Evolutionary conservation across 2,888 invertebrate species (phyloP).

Genomic region (Ormia ochracea): DNA sequence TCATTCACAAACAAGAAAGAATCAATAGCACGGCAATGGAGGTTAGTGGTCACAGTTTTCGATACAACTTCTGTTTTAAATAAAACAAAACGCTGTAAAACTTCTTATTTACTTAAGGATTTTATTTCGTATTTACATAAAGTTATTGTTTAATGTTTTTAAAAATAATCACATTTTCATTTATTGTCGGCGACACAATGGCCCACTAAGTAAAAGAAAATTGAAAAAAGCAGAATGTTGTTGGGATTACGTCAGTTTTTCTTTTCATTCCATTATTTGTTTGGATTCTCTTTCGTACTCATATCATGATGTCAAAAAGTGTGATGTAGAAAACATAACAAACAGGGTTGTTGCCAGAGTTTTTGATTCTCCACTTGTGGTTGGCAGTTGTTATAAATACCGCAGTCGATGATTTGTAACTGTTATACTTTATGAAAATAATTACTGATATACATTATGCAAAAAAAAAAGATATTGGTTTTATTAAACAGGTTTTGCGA

Average conservation of each 20-base stretch:
- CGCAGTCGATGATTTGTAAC: too few species aligned
- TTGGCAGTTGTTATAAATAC: too few species aligned
- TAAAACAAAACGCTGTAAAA: not conserved
- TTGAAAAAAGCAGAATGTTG: conserved; percentile 26
- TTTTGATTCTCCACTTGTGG: not conserved
- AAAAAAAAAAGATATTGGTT: too few species aligned
- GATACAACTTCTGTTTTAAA: not conserved
- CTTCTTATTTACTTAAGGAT: not conserved
- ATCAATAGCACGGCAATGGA: conserved; percentile 26
- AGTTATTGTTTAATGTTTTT: not conserved
- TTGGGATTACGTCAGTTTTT: conserved; percentile 66
- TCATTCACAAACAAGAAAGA: not conserved
- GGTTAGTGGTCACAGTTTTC: conserved; percentile 23
- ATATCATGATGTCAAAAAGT: not conserved
- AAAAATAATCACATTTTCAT: not conserved
- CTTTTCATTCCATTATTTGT: conserved; percentile 10
- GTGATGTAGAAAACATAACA: not conserved
- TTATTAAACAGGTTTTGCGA: too few species aligned
- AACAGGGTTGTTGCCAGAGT: conserved; percentile 29
- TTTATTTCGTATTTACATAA: conserved; percentile 12
- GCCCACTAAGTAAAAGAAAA: conserved; percentile 35
- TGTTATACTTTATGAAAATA: too few species aligned
- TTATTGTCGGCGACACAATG: conserved; percentile 50
- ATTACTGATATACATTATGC: too few species aligned
- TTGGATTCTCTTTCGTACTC: conserved; percentile 49